Evolutionary conservation across 1,140 invertebrate species (phyloP), one percentile per base, ranked within the genome.

Genomic region (Agrilus planipennis): DNA sequence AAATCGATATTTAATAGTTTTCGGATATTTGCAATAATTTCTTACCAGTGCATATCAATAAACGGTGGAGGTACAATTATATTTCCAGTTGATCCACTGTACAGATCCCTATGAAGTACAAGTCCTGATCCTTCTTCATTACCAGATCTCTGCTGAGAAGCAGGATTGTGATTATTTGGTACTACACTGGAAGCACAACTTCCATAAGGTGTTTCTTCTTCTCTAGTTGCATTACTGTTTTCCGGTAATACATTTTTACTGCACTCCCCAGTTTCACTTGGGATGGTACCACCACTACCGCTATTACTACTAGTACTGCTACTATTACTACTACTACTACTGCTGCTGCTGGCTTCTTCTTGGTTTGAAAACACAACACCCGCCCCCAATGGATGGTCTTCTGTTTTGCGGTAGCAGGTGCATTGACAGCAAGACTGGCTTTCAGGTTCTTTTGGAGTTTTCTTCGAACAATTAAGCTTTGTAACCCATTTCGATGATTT

Each of bases 401-500:
- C 70, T 0, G 71, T 75, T 42, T 71, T 61, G 42, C 69, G 61
- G 47, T 75, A 76, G 22, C 73, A 70, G 6, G 73, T 77, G 49
- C 76, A 78, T 38, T 75, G 66, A 50, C 75, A 78, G 49, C 73
- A 60, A 59, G 63, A 54, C 62, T 54, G 45, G 64, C 62, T 55
- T 51, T 46, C 49, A 61, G 64, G 15, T 56, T 63, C 41, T 64
- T 73, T 57, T 62, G 68, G 7, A 63, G 73, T 72, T 28, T 66
- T 70, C 36, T 73, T 71, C 3, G 69, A 63, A 48, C 68, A 74
- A 46, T 72, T 73, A 47, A 75, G 73, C 51, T 73, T 73, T 42
- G 74, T 51, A n/a, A 70, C 70, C 74, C 74, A 76, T 55, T 73
- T 71, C 31, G 68, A 69, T 17, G 67, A 66, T 47, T 74, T 75